Percentiles rank a stretch among this genome's conserved stretches.
Conservation (phyloP, 1,140 invertebrate genomes). For the Lepidurus packardi region DNA sequence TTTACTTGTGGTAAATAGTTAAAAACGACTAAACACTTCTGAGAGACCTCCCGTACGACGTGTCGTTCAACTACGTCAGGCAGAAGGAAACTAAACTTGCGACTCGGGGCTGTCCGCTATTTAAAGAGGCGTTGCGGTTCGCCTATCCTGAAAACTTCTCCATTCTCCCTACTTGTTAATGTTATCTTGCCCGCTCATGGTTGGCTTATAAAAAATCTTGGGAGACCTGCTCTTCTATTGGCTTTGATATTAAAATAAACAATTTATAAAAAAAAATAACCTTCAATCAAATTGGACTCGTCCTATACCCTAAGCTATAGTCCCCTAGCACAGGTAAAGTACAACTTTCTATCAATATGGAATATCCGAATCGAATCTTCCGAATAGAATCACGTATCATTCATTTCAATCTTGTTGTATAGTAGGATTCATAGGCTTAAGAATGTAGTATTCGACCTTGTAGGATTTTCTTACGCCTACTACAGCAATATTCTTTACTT, state of each 20-base stretch:
- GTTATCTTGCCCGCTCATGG: neutral
- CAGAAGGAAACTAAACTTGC: neutral
- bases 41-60: neutral
- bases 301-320: too few relatives aligned
- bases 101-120: neutral
- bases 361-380: too few relatives aligned
- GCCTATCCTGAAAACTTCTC: neutral
- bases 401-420: too few relatives aligned
- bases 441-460: too few relatives aligned
- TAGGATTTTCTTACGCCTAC: too few relatives aligned
- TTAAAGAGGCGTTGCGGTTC: neutral
- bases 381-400: too few relatives aligned
- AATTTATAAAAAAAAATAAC: neutral
- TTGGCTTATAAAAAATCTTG: neutral
- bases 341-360: too few relatives aligned
- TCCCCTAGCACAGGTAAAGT: too few relatives aligned
- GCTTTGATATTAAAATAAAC: neutral
- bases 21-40: neutral
- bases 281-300: too few relatives aligned
- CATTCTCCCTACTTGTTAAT: neutral
- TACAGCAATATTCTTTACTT: too few relatives aligned
- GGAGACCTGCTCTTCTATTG: neutral
- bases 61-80: slow-evolving; percentile 12
- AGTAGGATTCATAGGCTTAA: too few relatives aligned
- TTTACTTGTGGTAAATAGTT: too few relatives aligned